Evolutionary conservation across 2,113 vertebrate genomes (phyloP).

Genomic region (Bothrops jararaca): DNA sequence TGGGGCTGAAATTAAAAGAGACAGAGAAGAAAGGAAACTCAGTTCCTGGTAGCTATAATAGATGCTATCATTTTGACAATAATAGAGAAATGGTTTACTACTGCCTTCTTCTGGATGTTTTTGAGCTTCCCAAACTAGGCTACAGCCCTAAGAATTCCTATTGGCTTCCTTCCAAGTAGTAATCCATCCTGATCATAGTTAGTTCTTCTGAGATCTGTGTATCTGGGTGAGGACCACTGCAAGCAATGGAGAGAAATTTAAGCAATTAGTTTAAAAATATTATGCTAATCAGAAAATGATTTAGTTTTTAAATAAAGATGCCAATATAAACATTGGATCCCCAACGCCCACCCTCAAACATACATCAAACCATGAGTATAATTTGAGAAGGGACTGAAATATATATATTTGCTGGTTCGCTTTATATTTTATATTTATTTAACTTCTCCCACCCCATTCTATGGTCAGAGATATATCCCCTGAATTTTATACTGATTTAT

Average conservation of each 20-base stretch:
- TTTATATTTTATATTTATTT: conserved; percentile 52
- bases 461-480: conserved; percentile 34
- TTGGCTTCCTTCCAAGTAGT: background rate
- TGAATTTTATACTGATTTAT: conserved; percentile 31
- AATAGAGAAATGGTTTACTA: background rate
- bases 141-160: background rate
- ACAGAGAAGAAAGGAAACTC: background rate
- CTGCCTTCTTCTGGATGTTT: background rate
- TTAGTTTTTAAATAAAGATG: background rate
- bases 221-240: background rate
- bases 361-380: background rate
- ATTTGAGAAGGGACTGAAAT: conserved; percentile 24
- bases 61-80: background rate
- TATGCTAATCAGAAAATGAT: background rate
- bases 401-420: conserved; percentile 37
- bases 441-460: conserved; percentile 11
- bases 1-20: background rate
- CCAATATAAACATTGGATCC: background rate
- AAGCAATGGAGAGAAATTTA: background rate
- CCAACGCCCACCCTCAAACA: background rate
- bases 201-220: background rate
- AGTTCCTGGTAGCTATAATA: background rate
- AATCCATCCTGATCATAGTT: background rate
- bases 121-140: background rate
- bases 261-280: background rate